These are phyloP conservation scores for Drosophila tristis DNA, from an alignment of 1,140 invertebrate genomes.

Conservation along the genomic window DNA sequence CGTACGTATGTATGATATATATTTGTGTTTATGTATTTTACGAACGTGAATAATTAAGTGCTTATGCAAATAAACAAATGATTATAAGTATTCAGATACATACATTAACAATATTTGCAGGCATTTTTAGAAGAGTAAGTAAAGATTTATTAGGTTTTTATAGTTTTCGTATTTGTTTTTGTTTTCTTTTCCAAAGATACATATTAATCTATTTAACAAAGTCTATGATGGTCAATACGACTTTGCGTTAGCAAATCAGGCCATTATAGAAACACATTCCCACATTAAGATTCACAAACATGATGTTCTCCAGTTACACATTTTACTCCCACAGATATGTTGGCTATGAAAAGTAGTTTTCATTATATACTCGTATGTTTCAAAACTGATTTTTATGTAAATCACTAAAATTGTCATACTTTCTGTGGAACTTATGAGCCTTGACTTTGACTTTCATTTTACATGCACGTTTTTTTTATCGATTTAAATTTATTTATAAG, in stretches of 20 bases:
- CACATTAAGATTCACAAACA: conserved; percentile 6
- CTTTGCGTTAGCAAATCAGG: too few species aligned
- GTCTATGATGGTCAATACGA: too few species aligned
- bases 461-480: too few species aligned
- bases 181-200: conserved; percentile 2
- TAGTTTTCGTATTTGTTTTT: neutral
- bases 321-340: neutral
- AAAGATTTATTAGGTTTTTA: neutral
- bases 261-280: too few species aligned
- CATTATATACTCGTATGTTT: conserved; percentile 8
- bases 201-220: neutral
- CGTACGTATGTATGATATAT: neutral
- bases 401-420: neutral
- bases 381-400: neutral
- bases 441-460: too few species aligned
- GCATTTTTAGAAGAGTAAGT: conserved; percentile 2
- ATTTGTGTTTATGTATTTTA: conserved; percentile 9
- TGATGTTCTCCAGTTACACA: conserved; percentile 1
- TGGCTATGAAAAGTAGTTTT: conserved; percentile 5
- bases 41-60: conserved; percentile 5
- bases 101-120: conserved; percentile 9
- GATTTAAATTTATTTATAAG: neutral
- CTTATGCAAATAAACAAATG: conserved; percentile 12
- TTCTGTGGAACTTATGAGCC: conserved; percentile 6
- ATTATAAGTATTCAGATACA: conserved; percentile 10